phyloP scores from a whole-genome alignment of 2,888 invertebrate species.

The Bombyx huttoni region DNA sequence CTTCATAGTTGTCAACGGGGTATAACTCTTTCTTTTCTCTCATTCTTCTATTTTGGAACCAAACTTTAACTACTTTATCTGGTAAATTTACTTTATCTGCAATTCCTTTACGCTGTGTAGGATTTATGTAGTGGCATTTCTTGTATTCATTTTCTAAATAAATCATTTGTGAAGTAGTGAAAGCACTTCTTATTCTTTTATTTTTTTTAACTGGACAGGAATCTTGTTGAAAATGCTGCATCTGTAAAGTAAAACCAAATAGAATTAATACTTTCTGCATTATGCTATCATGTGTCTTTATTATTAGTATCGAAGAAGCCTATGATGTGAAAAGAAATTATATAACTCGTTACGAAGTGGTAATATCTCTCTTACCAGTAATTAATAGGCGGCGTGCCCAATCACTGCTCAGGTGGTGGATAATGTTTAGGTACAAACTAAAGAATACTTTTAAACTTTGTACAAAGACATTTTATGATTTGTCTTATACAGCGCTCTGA shows the following conservation, averaged over 20 bases:
- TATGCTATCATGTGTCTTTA: too few relatives aligned
- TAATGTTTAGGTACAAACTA: too few relatives aligned
- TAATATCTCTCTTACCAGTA: too few relatives aligned
- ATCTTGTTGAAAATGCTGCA: slow-evolving; percentile 2
- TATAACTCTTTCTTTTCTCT: slow-evolving; percentile 74
- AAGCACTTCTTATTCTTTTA: slow-evolving; percentile 72
- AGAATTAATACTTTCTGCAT: too few relatives aligned
- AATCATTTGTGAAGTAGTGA: slow-evolving; percentile 81
- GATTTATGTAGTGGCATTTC: slow-evolving; percentile 76
- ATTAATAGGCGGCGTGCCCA: too few relatives aligned
- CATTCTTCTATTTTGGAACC: slow-evolving; percentile 90
- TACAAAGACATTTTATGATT: too few relatives aligned
- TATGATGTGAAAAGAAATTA: too few relatives aligned
- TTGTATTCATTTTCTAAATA: slow-evolving; percentile 81
- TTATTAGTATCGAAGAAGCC: too few relatives aligned
- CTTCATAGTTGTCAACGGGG: slow-evolving; percentile 20
- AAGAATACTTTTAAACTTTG: too few relatives aligned
- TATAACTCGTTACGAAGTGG: too few relatives aligned
- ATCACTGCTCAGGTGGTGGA: too few relatives aligned
- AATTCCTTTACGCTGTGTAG: slow-evolving; percentile 77
- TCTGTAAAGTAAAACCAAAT: slow-evolving; percentile 11
- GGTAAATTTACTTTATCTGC: slow-evolving; percentile 75
- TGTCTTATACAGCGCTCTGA: too few relatives aligned
- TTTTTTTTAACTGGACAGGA: slow-evolving; percentile 14
- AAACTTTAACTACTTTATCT: slow-evolving; percentile 85